phyloP scores from a whole-genome alignment of 2,888 invertebrate species.

The Drosophila diplacantha region DNA sequence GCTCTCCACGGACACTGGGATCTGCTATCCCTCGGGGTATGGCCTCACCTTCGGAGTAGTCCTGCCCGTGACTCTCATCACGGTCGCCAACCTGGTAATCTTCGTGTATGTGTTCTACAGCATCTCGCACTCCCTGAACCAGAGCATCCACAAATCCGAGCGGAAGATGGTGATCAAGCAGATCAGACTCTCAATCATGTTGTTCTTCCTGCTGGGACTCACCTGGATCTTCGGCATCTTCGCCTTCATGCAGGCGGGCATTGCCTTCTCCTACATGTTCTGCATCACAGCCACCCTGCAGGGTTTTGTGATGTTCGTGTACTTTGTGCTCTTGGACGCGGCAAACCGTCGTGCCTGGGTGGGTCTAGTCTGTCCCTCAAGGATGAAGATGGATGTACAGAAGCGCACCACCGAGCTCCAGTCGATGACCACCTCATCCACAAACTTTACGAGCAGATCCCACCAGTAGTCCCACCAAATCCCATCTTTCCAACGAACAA shows the following conservation, averaged over 20 bases:
- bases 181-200: conserved; percentile 79
- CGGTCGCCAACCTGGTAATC: conserved; percentile 79
- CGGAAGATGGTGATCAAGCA: conserved; percentile 77
- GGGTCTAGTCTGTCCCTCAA: conserved; percentile 32
- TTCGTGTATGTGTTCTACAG: conserved; percentile 79
- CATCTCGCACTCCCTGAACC: conserved; percentile 76
- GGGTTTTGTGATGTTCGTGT: conserved; percentile 81
- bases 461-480: neutral
- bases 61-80: conserved; percentile 79
- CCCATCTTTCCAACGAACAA: conserved; percentile 44
- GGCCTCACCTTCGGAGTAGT: conserved; percentile 79
- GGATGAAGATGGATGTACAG: conserved; percentile 32
- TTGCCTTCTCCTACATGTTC: conserved; percentile 81
- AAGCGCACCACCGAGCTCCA: conserved; percentile 36
- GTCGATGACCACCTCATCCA: conserved; percentile 44
- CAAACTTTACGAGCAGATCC: conserved; percentile 25
- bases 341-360: conserved; percentile 70
- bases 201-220: conserved; percentile 81
- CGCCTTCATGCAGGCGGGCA: conserved; percentile 78
- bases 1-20: conserved; percentile 66
- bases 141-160: conserved; percentile 71
- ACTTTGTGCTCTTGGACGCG: conserved; percentile 81
- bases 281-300: conserved; percentile 81
- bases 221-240: conserved; percentile 82
- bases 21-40: conserved; percentile 80